A percentile compares a stretch with the other conserved stretches of the same genome.
These are phyloP conservation scores for Diarsia brunnea DNA, from an alignment of 2,888 invertebrate genomes.

Conservation along the genomic window DNA sequence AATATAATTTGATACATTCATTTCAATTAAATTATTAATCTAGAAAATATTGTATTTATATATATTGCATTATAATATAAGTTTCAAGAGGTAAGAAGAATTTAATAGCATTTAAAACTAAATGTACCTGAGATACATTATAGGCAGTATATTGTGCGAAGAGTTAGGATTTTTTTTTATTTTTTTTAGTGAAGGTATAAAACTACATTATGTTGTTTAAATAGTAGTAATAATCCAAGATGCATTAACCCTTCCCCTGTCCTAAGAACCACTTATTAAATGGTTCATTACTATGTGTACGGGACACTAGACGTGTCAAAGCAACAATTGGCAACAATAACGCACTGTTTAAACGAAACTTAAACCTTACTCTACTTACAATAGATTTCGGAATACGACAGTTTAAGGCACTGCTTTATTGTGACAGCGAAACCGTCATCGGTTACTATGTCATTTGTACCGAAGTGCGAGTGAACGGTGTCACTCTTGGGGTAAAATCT, in stretches of 20 bases:
- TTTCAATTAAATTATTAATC: constrained; percentile 14
- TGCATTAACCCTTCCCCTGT: not conserved
- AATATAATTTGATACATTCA: constrained; percentile 26
- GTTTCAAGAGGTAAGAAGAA: constrained; percentile 17
- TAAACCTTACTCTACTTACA: not conserved
- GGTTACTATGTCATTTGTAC: not conserved
- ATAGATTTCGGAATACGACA: not conserved
- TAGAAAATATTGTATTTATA: constrained; percentile 8
- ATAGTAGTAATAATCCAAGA: not conserved
- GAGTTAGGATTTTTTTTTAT: not conserved
- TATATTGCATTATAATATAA: constrained; percentile 10
- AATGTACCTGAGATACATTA: constrained; percentile 4
- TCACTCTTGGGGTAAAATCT: not conserved
- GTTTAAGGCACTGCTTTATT: not conserved
- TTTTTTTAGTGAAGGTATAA: not conserved
- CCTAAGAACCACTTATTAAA: not conserved
- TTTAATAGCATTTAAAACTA: constrained; percentile 5
- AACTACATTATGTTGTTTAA: not conserved
- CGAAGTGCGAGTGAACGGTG: not conserved
- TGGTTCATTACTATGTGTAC: not conserved
- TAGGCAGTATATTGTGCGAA: constrained; percentile 8
- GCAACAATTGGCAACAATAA: not conserved
- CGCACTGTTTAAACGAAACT: not conserved
- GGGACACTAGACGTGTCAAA: not conserved
- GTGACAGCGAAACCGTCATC: not conserved